Evolutionary conservation across 2,888 invertebrate genomes (phyloP).

Genomic region (Cheiracanthium punctorium): DNA sequence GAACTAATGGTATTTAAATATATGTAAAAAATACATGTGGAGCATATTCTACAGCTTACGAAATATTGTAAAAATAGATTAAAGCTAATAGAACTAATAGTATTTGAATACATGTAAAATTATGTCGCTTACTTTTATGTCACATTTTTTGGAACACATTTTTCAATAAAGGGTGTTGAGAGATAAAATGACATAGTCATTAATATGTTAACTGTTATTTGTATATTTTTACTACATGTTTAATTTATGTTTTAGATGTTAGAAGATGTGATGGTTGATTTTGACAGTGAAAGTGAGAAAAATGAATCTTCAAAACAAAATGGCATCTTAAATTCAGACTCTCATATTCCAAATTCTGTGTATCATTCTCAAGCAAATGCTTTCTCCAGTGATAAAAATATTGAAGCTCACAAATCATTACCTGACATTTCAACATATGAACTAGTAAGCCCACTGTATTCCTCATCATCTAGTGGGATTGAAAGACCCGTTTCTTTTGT

Average conservation of each 20-base stretch:
- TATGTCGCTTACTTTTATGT: too few species aligned
- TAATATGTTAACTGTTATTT: too few species aligned
- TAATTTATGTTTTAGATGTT: conserved; percentile 45
- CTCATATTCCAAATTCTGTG: conserved; percentile 38
- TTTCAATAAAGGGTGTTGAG: too few species aligned
- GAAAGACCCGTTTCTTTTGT: conserved; percentile 61
- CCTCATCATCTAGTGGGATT: conserved; percentile 47
- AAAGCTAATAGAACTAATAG: too few species aligned
- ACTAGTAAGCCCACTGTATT: conserved; percentile 43
- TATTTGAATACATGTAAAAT: too few species aligned
- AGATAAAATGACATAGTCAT: too few species aligned
- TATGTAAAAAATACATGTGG: too few species aligned
- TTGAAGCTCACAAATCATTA: conserved; percentile 58
- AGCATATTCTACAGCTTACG: too few species aligned
- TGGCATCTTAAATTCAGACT: conserved; percentile 34
- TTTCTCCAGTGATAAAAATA: conserved; percentile 41
- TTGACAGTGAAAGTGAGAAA: conserved; percentile 56
- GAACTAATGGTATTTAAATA: too few species aligned
- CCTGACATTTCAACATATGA: conserved; percentile 57
- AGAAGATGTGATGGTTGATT: conserved; percentile 60
- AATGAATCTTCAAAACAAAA: conserved; percentile 35
- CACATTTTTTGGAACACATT: too few species aligned
- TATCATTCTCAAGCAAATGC: conserved; percentile 15
- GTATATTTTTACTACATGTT: neutral
- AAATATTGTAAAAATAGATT: too few species aligned